Percentiles rank a stretch among this genome's conserved stretches.
These are phyloP conservation scores for Hemaris fuciformis DNA, from an alignment of 2,888 invertebrate species.

Conservation along the genomic window DNA sequence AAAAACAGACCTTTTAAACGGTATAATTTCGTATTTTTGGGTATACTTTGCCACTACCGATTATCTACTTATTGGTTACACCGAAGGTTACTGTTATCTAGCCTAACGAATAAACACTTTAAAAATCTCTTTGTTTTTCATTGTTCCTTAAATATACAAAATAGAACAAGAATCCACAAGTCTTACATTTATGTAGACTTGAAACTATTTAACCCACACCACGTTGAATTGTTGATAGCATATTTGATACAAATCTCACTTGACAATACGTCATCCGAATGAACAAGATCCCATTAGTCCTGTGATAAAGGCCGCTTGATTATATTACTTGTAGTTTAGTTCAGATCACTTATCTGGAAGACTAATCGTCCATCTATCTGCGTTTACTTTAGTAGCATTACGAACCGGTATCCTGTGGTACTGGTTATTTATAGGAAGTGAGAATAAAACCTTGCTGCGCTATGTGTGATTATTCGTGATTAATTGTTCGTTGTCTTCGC, in stretches of 20 bases:
- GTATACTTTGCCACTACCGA: too few relatives aligned
- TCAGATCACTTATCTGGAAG: constrained; percentile 57
- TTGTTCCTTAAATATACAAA: too few relatives aligned
- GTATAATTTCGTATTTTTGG: too few relatives aligned
- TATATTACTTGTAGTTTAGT: constrained; percentile 35
- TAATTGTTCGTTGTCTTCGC: constrained; percentile 37
- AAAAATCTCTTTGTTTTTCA: background rate
- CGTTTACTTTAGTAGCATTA: constrained; percentile 43
- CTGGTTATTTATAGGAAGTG: constrained; percentile 52
- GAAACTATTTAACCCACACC: background rate
- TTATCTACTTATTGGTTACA: background rate
- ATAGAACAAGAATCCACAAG: too few relatives aligned
- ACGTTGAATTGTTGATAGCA: constrained; percentile 7
- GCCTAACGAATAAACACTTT: too few relatives aligned
- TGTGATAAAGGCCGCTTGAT: constrained; percentile 32
- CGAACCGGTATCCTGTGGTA: constrained; percentile 47
- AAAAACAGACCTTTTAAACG: too few relatives aligned
- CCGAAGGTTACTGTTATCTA: too few relatives aligned
- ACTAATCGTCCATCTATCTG: constrained; percentile 59
- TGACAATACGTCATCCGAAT: constrained; percentile 32
- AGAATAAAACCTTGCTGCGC: constrained; percentile 52
- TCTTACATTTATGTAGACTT: background rate
- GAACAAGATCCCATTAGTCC: constrained; percentile 26
- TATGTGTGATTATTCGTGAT: constrained; percentile 54
- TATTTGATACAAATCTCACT: constrained; percentile 21